These are phyloP conservation scores for Ammodytes marinus DNA, from an alignment of 2,113 vertebrate species.

Conservation along the genomic window DNA sequence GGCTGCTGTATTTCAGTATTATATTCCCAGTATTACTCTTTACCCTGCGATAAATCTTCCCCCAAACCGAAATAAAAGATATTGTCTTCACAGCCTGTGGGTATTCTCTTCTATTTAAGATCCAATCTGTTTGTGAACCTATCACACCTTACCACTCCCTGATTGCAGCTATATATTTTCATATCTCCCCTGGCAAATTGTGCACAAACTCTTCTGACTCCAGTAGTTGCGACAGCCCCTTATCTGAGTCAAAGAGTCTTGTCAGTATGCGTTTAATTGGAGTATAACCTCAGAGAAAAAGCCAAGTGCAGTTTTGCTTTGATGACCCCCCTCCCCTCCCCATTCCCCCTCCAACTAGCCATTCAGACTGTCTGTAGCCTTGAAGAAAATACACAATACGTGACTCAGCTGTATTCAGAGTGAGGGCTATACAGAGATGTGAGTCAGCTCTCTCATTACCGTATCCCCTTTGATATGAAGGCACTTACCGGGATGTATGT, in stretches of 20 bases:
- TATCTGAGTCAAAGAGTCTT: neutral
- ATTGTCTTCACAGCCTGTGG: slow-evolving; percentile 2
- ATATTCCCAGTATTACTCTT: neutral
- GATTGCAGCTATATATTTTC: too few relatives aligned
- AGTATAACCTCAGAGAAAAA: slow-evolving; percentile 8
- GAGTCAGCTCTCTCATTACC: slow-evolving; percentile 9
- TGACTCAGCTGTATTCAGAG: slow-evolving; percentile 10
- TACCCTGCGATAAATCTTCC: neutral
- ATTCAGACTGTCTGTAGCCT: neutral
- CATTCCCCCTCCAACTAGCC: neutral
- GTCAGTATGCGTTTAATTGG: slow-evolving; percentile 23
- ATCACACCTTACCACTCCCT: neutral
- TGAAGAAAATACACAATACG: neutral
- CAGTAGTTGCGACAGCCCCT: neutral
- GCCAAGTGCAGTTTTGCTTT: slow-evolving; percentile 7
- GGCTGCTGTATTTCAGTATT: slow-evolving; percentile 7
- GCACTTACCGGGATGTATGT: neutral
- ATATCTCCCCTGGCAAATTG: neutral
- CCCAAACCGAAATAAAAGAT: neutral
- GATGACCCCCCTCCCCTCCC: too few relatives aligned
- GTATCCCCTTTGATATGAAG: neutral
- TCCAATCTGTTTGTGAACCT: slow-evolving; percentile 8
- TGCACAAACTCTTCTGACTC: too few relatives aligned
- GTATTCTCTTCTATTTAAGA: slow-evolving; percentile 14
- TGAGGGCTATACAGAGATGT: neutral